These are phyloP conservation scores for Anthoptus insignis DNA, from an alignment of 2,888 invertebrate genomes.

Conservation along the genomic window DNA sequence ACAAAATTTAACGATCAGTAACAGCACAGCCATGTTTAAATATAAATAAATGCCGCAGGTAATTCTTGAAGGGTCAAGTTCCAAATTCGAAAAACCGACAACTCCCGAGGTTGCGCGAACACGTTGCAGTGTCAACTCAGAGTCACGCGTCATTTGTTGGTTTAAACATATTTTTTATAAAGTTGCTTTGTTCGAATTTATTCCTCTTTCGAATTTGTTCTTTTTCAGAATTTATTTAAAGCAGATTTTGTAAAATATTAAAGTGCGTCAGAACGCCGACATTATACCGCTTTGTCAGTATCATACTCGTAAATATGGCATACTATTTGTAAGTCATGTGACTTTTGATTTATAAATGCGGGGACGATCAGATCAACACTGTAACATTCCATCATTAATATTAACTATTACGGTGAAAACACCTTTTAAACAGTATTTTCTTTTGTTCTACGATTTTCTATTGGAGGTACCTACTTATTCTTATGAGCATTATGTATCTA, in stretches of 20 bases:
- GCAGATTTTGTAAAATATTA: neutral
- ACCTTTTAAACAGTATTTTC: slow-evolving; percentile 3
- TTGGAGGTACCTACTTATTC: too few relatives aligned
- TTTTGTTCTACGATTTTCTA: neutral
- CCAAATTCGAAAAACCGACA: too few relatives aligned
- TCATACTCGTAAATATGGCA: slow-evolving; percentile 32
- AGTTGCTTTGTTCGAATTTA: too few relatives aligned
- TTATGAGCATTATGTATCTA: too few relatives aligned
- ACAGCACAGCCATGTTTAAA: too few relatives aligned
- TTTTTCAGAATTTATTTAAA: neutral
- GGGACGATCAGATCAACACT: slow-evolving; percentile 26
- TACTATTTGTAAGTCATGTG: slow-evolving; percentile 35
- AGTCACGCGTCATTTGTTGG: too few relatives aligned
- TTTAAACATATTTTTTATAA: too few relatives aligned
- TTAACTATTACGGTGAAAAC: slow-evolving; percentile 27
- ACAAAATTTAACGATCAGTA: too few relatives aligned
- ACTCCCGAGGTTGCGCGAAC: too few relatives aligned
- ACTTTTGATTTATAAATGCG: slow-evolving; percentile 30
- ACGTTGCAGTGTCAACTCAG: too few relatives aligned
- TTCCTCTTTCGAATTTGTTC: neutral
- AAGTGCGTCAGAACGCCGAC: slow-evolving; percentile 25
- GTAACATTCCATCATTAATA: slow-evolving; percentile 38
- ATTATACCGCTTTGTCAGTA: slow-evolving; percentile 24
- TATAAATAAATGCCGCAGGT: too few relatives aligned
- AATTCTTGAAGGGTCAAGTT: too few relatives aligned